Conservation (phyloP, 2,888 invertebrate genomes). For the Megamerina dolium region DNA sequence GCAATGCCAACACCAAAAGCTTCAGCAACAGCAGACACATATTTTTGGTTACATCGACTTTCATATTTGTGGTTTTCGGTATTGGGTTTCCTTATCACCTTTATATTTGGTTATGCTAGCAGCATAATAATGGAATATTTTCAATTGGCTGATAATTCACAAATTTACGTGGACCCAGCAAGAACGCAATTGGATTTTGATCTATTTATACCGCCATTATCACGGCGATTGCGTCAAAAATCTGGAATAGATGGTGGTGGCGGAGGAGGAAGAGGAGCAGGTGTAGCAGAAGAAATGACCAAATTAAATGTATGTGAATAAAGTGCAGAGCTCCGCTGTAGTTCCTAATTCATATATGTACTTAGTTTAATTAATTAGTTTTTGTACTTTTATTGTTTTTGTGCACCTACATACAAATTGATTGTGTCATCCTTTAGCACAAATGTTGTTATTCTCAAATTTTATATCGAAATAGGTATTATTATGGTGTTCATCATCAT, state of each 20-base stretch:
- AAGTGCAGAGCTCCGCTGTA: too few relatives aligned
- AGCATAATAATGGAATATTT: conserved; percentile 49
- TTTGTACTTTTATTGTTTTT: too few relatives aligned
- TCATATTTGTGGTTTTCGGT: conserved; percentile 68
- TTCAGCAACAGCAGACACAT: background rate
- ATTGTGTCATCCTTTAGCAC: too few relatives aligned
- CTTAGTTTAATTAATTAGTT: too few relatives aligned
- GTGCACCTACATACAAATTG: background rate
- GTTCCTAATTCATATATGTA: too few relatives aligned
- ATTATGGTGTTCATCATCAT: too few relatives aligned
- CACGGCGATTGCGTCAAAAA: conserved; percentile 50
- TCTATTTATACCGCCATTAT: conserved; percentile 55
- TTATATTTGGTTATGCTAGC: conserved; percentile 51
- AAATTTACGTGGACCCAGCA: conserved; percentile 36
- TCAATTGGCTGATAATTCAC: conserved; percentile 37
- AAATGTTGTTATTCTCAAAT: too few relatives aligned
- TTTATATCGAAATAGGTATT: too few relatives aligned
- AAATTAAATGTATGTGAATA: conserved; percentile 27
- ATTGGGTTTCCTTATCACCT: conserved; percentile 52
- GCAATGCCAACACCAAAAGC: background rate
- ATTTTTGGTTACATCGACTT: conserved; percentile 59
- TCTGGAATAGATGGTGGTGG: too few relatives aligned
- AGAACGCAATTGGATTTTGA: conserved; percentile 52
- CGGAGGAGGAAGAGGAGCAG: too few relatives aligned
- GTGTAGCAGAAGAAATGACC: conserved; percentile 23